A percentile compares a stretch with the other conserved stretches of the same genome.
phyloP scores from a whole-genome alignment of 2,888 invertebrate genomes.

The Agrotis ipsilon region DNA sequence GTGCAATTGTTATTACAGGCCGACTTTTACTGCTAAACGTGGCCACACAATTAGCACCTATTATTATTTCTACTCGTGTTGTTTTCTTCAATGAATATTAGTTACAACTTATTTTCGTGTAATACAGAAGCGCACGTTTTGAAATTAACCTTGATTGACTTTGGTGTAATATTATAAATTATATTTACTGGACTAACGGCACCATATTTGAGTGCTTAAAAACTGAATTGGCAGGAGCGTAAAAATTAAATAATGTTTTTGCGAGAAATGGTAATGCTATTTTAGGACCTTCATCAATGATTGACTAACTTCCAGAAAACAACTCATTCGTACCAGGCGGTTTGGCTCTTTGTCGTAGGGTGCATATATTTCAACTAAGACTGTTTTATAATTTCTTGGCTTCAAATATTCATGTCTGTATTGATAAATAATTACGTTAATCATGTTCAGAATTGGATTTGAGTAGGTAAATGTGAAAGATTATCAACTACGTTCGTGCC shows the following conservation, averaged over 20 bases:
- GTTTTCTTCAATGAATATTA: conserved; percentile 22
- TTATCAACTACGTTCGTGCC: neutral
- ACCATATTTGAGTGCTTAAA: neutral
- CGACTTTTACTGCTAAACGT: conserved; percentile 52
- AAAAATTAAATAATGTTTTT: neutral
- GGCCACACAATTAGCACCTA: conserved; percentile 44
- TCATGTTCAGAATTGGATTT: neutral
- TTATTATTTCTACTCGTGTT: conserved; percentile 22
- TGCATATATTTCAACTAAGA: too few species aligned
- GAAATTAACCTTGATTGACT: neutral
- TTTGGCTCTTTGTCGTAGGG: too few species aligned
- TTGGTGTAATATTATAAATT: conserved; percentile 9
- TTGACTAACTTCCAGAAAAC: too few species aligned
- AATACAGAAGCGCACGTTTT: conserved; percentile 4
- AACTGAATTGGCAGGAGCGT: neutral
- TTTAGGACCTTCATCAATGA: too few species aligned
- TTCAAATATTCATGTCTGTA: neutral
- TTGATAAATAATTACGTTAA: neutral
- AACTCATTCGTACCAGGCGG: too few species aligned
- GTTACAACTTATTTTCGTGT: conserved; percentile 6
- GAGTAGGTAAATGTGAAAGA: neutral
- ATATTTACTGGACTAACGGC: conserved; percentile 1
- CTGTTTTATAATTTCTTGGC: neutral
- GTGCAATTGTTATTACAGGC: conserved; percentile 11
- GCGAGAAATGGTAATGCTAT: too few species aligned